These are phyloP conservation scores for Apteryx owenii DNA, from an alignment of 2,113 vertebrate species.

Conservation along the genomic window DNA sequence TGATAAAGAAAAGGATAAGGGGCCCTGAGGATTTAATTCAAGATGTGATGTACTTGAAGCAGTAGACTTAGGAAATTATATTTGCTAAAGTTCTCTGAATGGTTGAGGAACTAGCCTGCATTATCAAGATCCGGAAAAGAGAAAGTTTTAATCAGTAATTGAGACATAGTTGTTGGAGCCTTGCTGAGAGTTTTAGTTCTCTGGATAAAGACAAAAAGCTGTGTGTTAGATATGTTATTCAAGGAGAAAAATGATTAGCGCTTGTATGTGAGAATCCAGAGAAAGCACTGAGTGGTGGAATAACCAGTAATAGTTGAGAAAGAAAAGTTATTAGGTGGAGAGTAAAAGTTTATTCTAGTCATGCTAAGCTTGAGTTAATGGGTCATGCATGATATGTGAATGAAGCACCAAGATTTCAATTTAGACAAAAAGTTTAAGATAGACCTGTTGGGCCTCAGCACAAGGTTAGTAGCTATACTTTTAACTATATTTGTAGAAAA, in stretches of 20 bases:
- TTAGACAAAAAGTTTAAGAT: not conserved
- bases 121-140: not conserved
- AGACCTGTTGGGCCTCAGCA: not conserved
- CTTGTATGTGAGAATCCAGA: rapidly evolving
- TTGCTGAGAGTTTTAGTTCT: not conserved
- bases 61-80: not conserved
- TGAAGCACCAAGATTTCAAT: not conserved
- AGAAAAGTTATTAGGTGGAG: not conserved
- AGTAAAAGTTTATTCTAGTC: not conserved
- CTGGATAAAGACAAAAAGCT: not conserved
- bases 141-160: not conserved
- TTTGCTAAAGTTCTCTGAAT: not conserved
- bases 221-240: not conserved
- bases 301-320: not conserved
- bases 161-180: not conserved
- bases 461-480: not conserved
- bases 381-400: not conserved
- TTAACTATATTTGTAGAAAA: not conserved
- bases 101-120: not conserved
- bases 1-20: not conserved
- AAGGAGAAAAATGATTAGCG: not conserved
- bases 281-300: not conserved
- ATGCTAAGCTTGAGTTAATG: not conserved
- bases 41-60: not conserved
- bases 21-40: not conserved